Conservation (phyloP, 1,140 invertebrate species). For the Drosophila simulans region DNA sequence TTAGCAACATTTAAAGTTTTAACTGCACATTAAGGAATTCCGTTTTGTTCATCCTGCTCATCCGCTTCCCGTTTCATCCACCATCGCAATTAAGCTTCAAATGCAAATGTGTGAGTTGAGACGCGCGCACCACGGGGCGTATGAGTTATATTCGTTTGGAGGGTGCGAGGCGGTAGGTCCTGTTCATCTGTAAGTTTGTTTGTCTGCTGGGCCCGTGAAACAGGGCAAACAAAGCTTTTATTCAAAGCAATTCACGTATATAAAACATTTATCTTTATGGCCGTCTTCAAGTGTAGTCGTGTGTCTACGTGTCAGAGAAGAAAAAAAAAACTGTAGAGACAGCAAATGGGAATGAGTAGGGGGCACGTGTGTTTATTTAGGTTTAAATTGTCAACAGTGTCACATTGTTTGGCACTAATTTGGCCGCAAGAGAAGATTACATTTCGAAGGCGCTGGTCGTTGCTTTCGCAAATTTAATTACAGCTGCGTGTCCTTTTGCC, state of each 20-base stretch:
- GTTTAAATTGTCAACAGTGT: slow-evolving; percentile 61
- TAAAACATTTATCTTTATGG: slow-evolving; percentile 83
- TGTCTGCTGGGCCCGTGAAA: slow-evolving; percentile 59
- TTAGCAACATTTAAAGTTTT: slow-evolving; percentile 41
- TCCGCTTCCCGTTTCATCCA: slow-evolving; percentile 5
- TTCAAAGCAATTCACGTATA: slow-evolving; percentile 82
- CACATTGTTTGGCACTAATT: slow-evolving; percentile 54
- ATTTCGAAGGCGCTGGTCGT: slow-evolving; percentile 8
- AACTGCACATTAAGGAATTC: slow-evolving; percentile 44
- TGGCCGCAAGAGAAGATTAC: slow-evolving; percentile 28
- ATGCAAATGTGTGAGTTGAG: slow-evolving; percentile 44
- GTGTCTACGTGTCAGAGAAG: slow-evolving; percentile 21
- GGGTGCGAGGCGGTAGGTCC: background rate
- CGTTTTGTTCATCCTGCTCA: slow-evolving; percentile 3
- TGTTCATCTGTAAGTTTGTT: slow-evolving; percentile 38
- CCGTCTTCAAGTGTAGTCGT: slow-evolving; percentile 71
- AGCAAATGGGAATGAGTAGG: too few species aligned
- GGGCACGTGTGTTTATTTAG: slow-evolving; percentile 56
- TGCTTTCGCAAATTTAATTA: slow-evolving; percentile 71
- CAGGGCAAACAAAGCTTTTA: slow-evolving; percentile 74
- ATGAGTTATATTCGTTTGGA: slow-evolving; percentile 60
- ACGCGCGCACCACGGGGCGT: slow-evolving; percentile 48
- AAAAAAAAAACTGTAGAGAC: background rate
- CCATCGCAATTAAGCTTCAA: slow-evolving; percentile 71
- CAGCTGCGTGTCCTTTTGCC: slow-evolving; percentile 68